These are phyloP conservation scores for Drosophila mimica DNA, from an alignment of 2,888 invertebrate genomes.

Conservation along the genomic window DNA sequence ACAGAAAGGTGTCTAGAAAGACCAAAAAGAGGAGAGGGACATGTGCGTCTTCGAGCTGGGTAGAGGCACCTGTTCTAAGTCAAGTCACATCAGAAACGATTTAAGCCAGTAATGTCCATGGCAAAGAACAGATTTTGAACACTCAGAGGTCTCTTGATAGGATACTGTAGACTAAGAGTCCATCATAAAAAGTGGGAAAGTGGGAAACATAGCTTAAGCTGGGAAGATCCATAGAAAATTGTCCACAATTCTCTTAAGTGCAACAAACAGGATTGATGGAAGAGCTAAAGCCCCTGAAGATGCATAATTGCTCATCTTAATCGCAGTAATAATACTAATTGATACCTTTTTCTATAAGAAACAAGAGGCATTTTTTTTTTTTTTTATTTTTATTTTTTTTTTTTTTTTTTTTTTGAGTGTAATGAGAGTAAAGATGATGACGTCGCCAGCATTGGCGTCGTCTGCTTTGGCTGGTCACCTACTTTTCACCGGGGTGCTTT, in stretches of 20 bases:
- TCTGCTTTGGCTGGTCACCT: constrained; percentile 66
- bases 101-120: no score
- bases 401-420: neutral
- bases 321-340: neutral
- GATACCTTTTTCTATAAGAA: neutral
- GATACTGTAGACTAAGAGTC: neutral
- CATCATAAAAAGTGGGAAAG: no score
- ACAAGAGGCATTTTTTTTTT: no score
- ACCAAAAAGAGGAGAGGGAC: neutral
- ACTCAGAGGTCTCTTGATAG: neutral
- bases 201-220: neutral
- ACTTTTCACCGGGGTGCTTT: constrained; percentile 69
- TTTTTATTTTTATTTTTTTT: neutral
- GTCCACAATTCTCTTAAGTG: neutral
- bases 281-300: neutral
- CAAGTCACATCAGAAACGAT: no score
- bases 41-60: neutral
- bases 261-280: neutral
- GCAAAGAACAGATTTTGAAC: neutral
- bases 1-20: neutral
- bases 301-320: neutral
- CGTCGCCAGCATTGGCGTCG: constrained; percentile 34
- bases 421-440: constrained; percentile 24
- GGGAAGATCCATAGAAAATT: no score
- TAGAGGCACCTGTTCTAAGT: neutral